Evolutionary conservation across 2,888 invertebrate species (phyloP).

Genomic region (Perizoma flavofasciatum): DNA sequence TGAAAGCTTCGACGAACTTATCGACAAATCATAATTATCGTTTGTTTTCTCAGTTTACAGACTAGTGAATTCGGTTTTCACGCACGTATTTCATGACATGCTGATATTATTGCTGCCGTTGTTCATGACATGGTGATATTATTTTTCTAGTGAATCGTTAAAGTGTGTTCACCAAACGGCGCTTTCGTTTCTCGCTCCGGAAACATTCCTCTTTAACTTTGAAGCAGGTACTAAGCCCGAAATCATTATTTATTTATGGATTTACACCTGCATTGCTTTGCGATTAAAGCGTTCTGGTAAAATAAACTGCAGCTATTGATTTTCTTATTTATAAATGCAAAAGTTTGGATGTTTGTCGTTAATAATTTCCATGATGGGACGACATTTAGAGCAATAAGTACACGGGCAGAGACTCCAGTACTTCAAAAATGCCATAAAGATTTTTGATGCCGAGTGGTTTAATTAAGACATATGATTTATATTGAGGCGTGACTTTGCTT

Average conservation of each 20-base stretch:
- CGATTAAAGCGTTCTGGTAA: constrained; percentile 36
- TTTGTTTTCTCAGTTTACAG: constrained; percentile 35
- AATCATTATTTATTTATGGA: constrained; percentile 55
- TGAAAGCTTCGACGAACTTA: constrained; percentile 33
- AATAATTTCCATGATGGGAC: constrained; percentile 36
- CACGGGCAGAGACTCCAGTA: too few relatives aligned
- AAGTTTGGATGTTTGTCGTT: too few relatives aligned
- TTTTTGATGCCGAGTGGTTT: constrained; percentile 62
- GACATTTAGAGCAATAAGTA: too few relatives aligned
- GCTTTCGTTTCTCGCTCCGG: constrained; percentile 42
- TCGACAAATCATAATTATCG: constrained; percentile 35
- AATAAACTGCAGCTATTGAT: constrained; percentile 33
- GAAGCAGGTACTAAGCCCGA: constrained; percentile 46
- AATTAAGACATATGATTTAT: constrained; percentile 79
- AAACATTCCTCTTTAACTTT: constrained; percentile 58
- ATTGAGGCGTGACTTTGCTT: constrained; percentile 70
- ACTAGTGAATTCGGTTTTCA: constrained; percentile 38
- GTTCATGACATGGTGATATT: too few relatives aligned
- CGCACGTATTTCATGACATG: constrained; percentile 52
- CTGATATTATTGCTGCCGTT: too few relatives aligned
- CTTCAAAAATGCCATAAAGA: constrained; percentile 53
- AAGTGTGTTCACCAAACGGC: constrained; percentile 37
- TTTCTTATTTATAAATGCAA: constrained; percentile 22
- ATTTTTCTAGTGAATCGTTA: constrained; percentile 46
- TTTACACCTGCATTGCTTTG: constrained; percentile 48